These are phyloP conservation scores for Ridgeia piscesae DNA, from an alignment of 1,140 invertebrate genomes.

Conservation along the genomic window DNA sequence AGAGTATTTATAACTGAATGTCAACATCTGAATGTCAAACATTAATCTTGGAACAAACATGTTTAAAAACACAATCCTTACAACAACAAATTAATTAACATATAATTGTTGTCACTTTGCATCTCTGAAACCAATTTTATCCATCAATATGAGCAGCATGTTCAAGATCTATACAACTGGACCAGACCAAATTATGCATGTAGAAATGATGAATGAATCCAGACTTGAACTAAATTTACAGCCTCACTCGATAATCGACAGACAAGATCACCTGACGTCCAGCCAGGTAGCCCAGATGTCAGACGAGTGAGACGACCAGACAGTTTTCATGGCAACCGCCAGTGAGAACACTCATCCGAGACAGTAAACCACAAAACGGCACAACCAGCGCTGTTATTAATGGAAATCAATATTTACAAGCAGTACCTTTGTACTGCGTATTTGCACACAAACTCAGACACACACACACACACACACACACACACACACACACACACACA, in stretches of 20 bases:
- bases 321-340: not conserved
- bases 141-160: not conserved
- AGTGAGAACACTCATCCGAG: not conserved
- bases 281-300: not conserved
- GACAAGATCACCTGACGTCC: not conserved
- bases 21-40: not conserved
- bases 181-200: not conserved
- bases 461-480: not conserved
- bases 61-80: not conserved
- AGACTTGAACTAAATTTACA: not conserved
- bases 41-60: not conserved
- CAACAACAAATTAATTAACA: not conserved
- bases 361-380: not conserved
- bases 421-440: not conserved
- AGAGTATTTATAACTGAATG: not conserved
- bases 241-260: not conserved
- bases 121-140: not conserved
- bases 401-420: slow-evolving; percentile 6
- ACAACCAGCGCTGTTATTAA: not conserved
- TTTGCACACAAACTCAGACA: not conserved
- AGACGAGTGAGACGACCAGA: not conserved
- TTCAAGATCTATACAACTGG: not conserved
- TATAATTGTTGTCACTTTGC: not conserved
- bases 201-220: not conserved
- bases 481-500: not conserved